These are phyloP conservation scores for Rhinopithecus roxellana DNA, from an alignment of 2,113 vertebrate species.

Conservation along the genomic window DNA sequence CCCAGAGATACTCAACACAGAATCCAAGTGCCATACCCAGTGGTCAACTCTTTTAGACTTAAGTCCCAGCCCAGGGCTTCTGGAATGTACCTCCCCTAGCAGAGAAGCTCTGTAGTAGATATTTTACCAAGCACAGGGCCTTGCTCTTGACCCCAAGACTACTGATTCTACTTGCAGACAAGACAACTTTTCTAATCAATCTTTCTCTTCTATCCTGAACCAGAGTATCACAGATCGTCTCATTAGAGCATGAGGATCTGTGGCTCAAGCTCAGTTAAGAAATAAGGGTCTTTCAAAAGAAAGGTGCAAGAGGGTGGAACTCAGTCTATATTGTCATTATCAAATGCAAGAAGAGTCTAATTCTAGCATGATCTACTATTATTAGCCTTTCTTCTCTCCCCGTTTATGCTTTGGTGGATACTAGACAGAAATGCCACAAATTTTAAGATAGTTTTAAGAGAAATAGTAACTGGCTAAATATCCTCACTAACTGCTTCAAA, in stretches of 20 bases:
- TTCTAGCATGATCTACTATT: neutral
- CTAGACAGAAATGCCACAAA: neutral
- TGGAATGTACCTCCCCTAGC: neutral
- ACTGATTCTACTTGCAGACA: neutral
- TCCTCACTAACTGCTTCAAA: neutral
- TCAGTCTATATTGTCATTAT: neutral
- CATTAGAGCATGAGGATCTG: neutral
- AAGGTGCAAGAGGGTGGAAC: neutral
- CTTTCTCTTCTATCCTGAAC: neutral
- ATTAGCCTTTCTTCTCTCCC: neutral
- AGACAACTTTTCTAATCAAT: neutral
- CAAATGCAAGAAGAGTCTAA: constrained; percentile 21
- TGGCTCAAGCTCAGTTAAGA: neutral
- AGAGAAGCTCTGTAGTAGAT: neutral
- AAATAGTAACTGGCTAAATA: constrained; percentile 28
- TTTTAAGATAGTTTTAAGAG: constrained; percentile 42
- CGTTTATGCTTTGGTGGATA: neutral
- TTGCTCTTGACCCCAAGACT: neutral
- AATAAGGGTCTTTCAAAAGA: neutral
- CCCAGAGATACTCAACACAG: neutral
- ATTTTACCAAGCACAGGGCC: neutral
- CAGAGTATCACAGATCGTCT: neutral
- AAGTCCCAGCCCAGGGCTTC: neutral
- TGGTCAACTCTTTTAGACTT: neutral
- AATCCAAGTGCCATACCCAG: neutral